Base-by-base conservation (phyloP, 1,140 invertebrate species). In the Trinorchestia longiramus region DNA sequence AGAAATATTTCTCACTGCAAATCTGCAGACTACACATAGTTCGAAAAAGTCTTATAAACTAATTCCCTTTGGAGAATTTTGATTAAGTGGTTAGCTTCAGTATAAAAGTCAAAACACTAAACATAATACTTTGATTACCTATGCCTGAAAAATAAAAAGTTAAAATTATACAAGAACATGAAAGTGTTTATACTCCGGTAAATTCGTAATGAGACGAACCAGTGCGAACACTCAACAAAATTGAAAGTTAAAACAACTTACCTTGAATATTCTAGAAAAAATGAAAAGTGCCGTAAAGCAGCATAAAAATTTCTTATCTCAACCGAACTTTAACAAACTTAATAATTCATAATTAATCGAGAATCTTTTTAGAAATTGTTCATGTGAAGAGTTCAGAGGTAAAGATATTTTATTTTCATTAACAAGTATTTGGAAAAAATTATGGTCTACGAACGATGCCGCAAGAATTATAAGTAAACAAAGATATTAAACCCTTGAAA, bases 31-130 rank as follows among this genome's bases (percentile, higher is more conserved):
- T 42, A 42, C 8, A 42, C 88, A 42, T 42, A 4, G 88, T 36
- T 6, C n/a, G 43, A 11, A 90, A 90, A 90, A 42, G 43, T 42
- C 88, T 90, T 90, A 90, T 19, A 90, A 42, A 90, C 88, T 90
- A 90, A 19, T 90, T 90, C 43, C 88, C 23, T 90, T 90, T 90
- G 88, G 41, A 90, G 43, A 90, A 90, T 90, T 90, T 90, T 90
- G 88, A 90, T 90, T 90, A 19, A 36, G 43, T 4, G 6, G 87
- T 90, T 42, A 42, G 43, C 41, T 90, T 42, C 88, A 42, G 23
- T 90, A 90, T 11, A 90, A 90, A 90, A 42, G 6, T 53, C 88
- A 42, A 28, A 6, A 87, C 36, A 42, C n/a, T 90, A 42, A 4
- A 42, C 88, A 90, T 42, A 90, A 42, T 90, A 90, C 88, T 42